Conservation (phyloP, 2,797 vertebrate genomes). For the Helarctos malayanus region DNA sequence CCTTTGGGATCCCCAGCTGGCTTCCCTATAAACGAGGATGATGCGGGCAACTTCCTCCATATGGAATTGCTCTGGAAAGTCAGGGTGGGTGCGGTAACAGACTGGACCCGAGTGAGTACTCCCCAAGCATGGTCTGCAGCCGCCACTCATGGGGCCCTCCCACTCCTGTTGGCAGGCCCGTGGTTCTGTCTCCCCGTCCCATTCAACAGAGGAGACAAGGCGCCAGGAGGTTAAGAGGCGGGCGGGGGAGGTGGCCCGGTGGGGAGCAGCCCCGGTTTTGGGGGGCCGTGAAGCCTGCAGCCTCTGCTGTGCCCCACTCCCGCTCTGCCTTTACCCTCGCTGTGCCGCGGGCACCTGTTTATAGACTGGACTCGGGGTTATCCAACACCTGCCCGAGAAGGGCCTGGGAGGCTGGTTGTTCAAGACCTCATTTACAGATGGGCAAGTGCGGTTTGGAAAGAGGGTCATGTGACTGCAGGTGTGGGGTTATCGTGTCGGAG, state of each 20-base stretch:
- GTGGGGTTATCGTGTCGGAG: not conserved
- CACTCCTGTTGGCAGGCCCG: fast-evolving
- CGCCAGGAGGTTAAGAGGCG: not conserved
- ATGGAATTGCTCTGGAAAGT: not conserved
- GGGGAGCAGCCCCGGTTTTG: not conserved
- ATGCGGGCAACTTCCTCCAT: not conserved
- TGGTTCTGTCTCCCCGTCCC: not conserved
- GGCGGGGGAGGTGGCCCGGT: not conserved
- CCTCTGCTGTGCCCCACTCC: not conserved
- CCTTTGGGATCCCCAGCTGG: not conserved
- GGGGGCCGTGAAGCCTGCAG: not conserved
- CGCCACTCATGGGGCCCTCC: not conserved
- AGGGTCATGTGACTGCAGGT: fast-evolving
- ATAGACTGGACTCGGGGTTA: not conserved
- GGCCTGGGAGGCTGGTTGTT: not conserved
- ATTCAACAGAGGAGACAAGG: no score
- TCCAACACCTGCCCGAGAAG: not conserved
- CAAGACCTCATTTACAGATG: not conserved
- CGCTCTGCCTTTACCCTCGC: not conserved
- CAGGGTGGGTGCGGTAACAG: fast-evolving
- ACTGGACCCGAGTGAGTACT: not conserved
- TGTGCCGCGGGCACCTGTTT: not conserved
- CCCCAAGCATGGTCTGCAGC: fast-evolving
- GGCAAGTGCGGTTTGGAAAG: not conserved
- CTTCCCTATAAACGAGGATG: not conserved